Evolutionary conservation across 2,888 invertebrate genomes (phyloP).

Genomic region (Metopia argyrocephala): DNA sequence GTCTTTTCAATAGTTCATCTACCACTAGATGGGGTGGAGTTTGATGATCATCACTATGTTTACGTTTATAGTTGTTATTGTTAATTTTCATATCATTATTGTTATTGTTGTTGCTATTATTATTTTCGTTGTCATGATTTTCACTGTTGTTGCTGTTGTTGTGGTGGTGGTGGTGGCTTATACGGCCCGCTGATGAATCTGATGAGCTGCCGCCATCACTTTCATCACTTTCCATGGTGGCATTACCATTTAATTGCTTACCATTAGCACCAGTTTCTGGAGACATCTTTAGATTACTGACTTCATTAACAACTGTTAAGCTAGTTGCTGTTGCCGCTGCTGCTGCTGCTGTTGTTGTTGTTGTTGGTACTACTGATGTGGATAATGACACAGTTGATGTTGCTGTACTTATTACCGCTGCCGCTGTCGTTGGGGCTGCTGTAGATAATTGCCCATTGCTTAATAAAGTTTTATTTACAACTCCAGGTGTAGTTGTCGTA

Average conservation of each 20-base stretch:
- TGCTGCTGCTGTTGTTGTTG: constrained; percentile 61
- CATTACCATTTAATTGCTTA: constrained; percentile 68
- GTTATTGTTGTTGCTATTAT: constrained; percentile 70
- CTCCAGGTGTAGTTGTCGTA: constrained; percentile 53
- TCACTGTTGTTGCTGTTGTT: constrained; percentile 72
- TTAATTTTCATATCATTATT: constrained; percentile 70
- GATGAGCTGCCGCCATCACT: constrained; percentile 80
- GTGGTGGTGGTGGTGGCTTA: constrained; percentile 76
- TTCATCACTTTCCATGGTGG: constrained; percentile 80
- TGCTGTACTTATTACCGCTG: constrained; percentile 39
- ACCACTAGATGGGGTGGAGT: constrained; percentile 59
- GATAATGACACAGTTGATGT: constrained; percentile 41
- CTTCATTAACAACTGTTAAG: constrained; percentile 41
- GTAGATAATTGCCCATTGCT: constrained; percentile 61
- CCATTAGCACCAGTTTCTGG: constrained; percentile 69
- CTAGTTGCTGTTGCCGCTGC: constrained; percentile 55
- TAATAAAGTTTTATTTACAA: constrained; percentile 47
- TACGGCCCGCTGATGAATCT: constrained; percentile 78
- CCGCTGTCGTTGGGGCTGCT: constrained; percentile 29
- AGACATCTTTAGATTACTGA: constrained; percentile 33
- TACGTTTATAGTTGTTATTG: constrained; percentile 77
- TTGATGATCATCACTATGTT: constrained; percentile 70
- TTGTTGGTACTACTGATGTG: constrained; percentile 38
- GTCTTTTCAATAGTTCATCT: constrained; percentile 71
- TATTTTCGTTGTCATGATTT: constrained; percentile 71